phyloP scores from a whole-genome alignment of 2,113 vertebrate genomes.

The Diglossa brunneiventris region DNA sequence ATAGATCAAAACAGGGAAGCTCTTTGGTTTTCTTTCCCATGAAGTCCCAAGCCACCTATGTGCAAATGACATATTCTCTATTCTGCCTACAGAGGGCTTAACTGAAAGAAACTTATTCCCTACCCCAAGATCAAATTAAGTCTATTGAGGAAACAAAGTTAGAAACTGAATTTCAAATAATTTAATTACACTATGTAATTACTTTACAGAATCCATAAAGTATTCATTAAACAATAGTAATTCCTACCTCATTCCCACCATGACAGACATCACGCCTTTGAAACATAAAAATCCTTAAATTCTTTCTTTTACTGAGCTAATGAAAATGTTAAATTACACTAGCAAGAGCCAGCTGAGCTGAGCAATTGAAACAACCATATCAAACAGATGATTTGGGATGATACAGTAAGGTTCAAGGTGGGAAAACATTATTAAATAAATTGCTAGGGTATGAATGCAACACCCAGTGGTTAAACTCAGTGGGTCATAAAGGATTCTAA shows the following conservation, averaged over 20 bases:
- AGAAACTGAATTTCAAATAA: slow-evolving; percentile 76
- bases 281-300: slow-evolving; percentile 66
- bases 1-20: slow-evolving; percentile 36
- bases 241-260: slow-evolving; percentile 69
- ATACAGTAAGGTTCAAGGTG: slow-evolving; percentile 55
- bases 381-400: slow-evolving; percentile 57
- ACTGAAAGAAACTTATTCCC: slow-evolving; percentile 59
- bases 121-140: slow-evolving; percentile 60
- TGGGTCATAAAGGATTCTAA: slow-evolving; percentile 1
- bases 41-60: slow-evolving; percentile 24
- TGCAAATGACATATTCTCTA: slow-evolving; percentile 54
- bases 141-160: slow-evolving; percentile 69
- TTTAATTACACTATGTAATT: slow-evolving; percentile 75
- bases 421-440: slow-evolving; percentile 63
- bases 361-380: slow-evolving; percentile 57
- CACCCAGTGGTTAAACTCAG: slow-evolving; percentile 6
- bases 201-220: slow-evolving; percentile 62
- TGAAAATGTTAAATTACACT: slow-evolving; percentile 67
- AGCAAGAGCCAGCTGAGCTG: slow-evolving; percentile 24
- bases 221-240: slow-evolving; percentile 76
- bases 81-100: slow-evolving; percentile 43
- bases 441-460: slow-evolving; percentile 37
- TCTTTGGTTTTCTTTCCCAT: not conserved
- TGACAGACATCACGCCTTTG: slow-evolving; percentile 57
- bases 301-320: slow-evolving; percentile 64